phyloP scores from a whole-genome alignment of 2,113 vertebrate species.

The Platysternon megacephalum region DNA sequence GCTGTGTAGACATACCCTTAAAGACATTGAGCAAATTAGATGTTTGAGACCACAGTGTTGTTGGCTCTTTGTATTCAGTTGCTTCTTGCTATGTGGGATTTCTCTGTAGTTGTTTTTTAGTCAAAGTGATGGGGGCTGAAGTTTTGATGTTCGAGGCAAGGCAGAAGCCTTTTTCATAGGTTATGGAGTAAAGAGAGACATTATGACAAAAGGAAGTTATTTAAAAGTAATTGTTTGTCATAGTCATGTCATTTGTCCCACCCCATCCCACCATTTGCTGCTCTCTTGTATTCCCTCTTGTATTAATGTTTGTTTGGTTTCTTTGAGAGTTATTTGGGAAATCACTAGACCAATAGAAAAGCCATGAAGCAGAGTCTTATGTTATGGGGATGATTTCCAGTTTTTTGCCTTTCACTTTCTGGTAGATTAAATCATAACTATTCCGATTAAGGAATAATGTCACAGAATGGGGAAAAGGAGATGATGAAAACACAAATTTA shows the following conservation, averaged over 20 bases:
- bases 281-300: not conserved
- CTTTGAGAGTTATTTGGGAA: not conserved
- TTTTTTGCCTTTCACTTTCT: not conserved
- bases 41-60: not conserved
- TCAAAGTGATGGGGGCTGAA: not conserved
- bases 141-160: not conserved
- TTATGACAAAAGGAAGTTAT: not conserved
- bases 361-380: not conserved
- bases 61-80: not conserved
- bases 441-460: not conserved
- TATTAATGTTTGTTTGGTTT: not conserved
- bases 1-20: not conserved
- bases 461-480: not conserved
- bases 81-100: not conserved
- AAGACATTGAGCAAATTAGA: not conserved
- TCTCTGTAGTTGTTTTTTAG: not conserved
- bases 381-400: not conserved
- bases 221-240: not conserved
- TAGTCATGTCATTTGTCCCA: not conserved
- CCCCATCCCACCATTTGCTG: not conserved
- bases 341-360: not conserved
- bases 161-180: not conserved
- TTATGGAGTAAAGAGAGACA: not conserved
- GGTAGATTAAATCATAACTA: not conserved
- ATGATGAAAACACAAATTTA: not conserved